Percentiles rank a stretch among this genome's conserved stretches.
phyloP scores from a whole-genome alignment of 2,797 vertebrate species.

The Taenioides sp. region DNA sequence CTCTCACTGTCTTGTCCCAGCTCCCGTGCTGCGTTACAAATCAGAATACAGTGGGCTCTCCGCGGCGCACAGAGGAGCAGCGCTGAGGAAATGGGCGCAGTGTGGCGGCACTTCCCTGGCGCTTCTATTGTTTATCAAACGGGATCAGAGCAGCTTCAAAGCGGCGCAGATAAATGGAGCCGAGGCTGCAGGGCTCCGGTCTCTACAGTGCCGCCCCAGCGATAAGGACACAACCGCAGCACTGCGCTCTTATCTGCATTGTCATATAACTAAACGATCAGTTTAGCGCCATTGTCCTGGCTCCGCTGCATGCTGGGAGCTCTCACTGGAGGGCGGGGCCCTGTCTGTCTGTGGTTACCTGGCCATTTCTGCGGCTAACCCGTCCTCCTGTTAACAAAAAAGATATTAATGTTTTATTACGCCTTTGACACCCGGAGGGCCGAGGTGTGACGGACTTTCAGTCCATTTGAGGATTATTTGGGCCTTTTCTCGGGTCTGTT shows the following conservation, averaged over 20 bases:
- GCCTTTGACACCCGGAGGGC: background rate
- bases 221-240: conserved; percentile 66
- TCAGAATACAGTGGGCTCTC: conserved; percentile 20
- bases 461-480: conserved; percentile 4
- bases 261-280: conserved; percentile 70
- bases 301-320: conserved; percentile 31
- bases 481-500: conserved; percentile 21
- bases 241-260: conserved; percentile 66
- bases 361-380: background rate
- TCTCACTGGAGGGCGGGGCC: conserved; percentile 20
- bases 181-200: conserved; percentile 53
- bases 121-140: conserved; percentile 62
- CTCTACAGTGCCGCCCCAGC: conserved; percentile 59
- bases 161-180: conserved; percentile 63
- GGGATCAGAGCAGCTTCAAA: conserved; percentile 71
- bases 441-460: background rate
- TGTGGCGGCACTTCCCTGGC: conserved; percentile 59
- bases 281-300: conserved; percentile 55
- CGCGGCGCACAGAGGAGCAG: conserved; percentile 1
- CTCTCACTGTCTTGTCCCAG: background rate
- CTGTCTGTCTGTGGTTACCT: conserved; percentile 7
- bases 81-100: conserved; percentile 70
- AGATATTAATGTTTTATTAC: conserved; percentile 9
- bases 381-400: conserved; percentile 8
- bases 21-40: background rate